Percentiles rank a stretch among this genome's conserved stretches.
These are phyloP conservation scores for Ferrisia virgata DNA, from an alignment of 2,888 invertebrate genomes.

Conservation along the genomic window DNA sequence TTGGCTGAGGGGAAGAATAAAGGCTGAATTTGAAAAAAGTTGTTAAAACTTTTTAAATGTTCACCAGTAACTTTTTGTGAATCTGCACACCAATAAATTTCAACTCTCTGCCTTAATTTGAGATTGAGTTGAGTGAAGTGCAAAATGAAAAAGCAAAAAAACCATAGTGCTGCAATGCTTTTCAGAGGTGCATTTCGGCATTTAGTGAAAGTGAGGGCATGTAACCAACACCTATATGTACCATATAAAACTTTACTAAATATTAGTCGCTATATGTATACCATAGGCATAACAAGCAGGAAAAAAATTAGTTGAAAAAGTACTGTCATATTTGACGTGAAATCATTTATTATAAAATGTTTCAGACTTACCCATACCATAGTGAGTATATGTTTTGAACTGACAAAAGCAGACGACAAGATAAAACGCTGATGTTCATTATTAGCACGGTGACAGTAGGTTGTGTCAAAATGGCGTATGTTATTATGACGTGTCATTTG, in stretches of 20 bases:
- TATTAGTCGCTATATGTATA: not conserved
- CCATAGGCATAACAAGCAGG: conserved; percentile 18
- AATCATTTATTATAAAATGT: conserved; percentile 44
- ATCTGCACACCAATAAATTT: no score
- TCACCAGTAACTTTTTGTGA: no score
- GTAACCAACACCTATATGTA: no score
- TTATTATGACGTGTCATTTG: conserved; percentile 45
- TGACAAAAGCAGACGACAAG: conserved; percentile 45
- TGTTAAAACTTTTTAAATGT: no score
- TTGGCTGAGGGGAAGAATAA: no score
- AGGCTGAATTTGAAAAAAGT: no score
- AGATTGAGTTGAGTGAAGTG: no score
- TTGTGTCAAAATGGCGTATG: conserved; percentile 46
- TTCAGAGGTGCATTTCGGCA: no score
- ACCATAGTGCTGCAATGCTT: no score
- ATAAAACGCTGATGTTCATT: conserved; percentile 45
- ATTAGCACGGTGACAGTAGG: conserved; percentile 46
- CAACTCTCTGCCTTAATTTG: no score
- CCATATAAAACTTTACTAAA: not conserved
- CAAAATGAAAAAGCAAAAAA: no score
- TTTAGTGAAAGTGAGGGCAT: no score
- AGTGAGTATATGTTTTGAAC: conserved; percentile 36
- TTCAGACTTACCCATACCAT: conserved; percentile 34
- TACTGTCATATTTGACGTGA: conserved; percentile 40
- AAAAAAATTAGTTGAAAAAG: conserved; percentile 40